phyloP scores from a whole-genome alignment of 2,888 invertebrate species.

The Dorcus parallelipipedus region DNA sequence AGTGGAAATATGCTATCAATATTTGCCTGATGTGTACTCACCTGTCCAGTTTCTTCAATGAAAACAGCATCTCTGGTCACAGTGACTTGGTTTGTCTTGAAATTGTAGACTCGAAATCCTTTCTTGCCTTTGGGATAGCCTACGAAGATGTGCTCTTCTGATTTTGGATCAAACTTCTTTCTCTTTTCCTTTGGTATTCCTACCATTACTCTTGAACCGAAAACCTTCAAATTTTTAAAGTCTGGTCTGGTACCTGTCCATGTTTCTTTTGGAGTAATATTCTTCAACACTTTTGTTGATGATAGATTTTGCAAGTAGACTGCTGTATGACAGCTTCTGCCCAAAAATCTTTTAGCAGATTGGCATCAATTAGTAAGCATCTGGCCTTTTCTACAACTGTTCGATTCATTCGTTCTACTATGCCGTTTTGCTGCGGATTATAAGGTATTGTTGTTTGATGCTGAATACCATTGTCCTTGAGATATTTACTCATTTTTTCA shows the following conservation, averaged over 20 bases:
- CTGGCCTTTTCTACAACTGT: slow-evolving; percentile 26
- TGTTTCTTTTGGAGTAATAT: slow-evolving; percentile 1
- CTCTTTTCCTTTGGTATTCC: slow-evolving; percentile 7
- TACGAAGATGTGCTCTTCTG: neutral
- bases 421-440: neutral
- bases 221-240: neutral
- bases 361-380: slow-evolving; percentile 2
- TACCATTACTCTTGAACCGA: slow-evolving; percentile 3
- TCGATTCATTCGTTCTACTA: slow-evolving; percentile 10
- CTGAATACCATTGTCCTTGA: slow-evolving; percentile 3
- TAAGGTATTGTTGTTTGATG: slow-evolving; percentile 4
- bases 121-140: neutral
- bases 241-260: neutral
- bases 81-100: neutral
- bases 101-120: slow-evolving; percentile 1
- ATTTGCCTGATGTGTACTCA: neutral
- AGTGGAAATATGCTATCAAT: neutral
- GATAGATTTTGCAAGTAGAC: slow-evolving; percentile 5
- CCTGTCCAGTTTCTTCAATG: too few species aligned
- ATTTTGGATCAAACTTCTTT: neutral
- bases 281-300: neutral
- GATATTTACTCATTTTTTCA: neutral
- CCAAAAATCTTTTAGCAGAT: slow-evolving; percentile 15
- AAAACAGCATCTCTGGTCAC: neutral
- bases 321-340: slow-evolving; percentile 4